Percentiles rank a stretch among this genome's conserved stretches.
phyloP scores from a whole-genome alignment of 2,113 vertebrate species.

The Coptodon rendalli region DNA sequence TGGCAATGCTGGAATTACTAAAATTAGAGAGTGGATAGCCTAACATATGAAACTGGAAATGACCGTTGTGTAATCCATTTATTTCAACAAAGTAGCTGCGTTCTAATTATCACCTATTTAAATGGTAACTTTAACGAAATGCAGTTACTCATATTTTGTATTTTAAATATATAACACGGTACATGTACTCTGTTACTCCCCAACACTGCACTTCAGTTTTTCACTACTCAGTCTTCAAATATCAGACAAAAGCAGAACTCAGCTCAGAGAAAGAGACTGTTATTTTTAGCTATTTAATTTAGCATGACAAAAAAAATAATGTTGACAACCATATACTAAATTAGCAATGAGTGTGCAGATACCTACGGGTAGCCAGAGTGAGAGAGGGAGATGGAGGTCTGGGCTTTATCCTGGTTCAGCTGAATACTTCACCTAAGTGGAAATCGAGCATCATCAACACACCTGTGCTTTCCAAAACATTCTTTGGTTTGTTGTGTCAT shows the following conservation, averaged over 20 bases:
- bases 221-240: not conserved
- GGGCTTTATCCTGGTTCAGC: not conserved
- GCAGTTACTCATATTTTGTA: not conserved
- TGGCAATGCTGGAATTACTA: accelerated
- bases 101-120: not conserved
- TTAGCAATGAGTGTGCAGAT: not conserved
- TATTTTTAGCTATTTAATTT: not conserved
- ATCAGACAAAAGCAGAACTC: not conserved
- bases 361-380: accelerated
- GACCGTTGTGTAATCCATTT: not conserved
- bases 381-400: not conserved
- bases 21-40: not conserved
- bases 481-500: not conserved
- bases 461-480: not conserved
- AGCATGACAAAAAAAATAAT: not conserved
- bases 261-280: not conserved
- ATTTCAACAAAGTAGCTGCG: not conserved
- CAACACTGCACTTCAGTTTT: not conserved
- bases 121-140: accelerated
- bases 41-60: not conserved
- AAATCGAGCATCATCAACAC: not conserved
- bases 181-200: not conserved
- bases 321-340: accelerated
- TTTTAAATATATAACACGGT: accelerated
- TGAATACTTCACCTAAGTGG: not conserved